Evolutionary conservation across 1,140 invertebrate genomes (phyloP).

Genomic region (Nylanderia fulva): DNA sequence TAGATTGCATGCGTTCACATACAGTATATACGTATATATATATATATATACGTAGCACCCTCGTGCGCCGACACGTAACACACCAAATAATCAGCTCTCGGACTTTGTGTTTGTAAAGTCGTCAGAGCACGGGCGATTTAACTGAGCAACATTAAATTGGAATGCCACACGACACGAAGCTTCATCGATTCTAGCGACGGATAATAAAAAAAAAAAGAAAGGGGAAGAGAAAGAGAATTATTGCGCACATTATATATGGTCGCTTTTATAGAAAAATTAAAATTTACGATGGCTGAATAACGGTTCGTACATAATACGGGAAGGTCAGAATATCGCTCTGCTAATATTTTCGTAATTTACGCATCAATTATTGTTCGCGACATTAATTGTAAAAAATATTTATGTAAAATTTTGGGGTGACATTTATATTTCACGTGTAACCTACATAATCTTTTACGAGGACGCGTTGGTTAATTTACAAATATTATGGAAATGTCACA

Average conservation of each 20-base stretch:
- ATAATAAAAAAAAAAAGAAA: too few relatives aligned
- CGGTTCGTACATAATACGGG: background rate
- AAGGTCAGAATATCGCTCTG: background rate
- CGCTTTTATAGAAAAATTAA: conserved; percentile 14
- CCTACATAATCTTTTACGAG: background rate
- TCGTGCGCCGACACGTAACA: conserved; percentile 8
- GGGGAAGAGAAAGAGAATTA: background rate
- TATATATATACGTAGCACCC: too few relatives aligned
- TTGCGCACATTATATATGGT: background rate
- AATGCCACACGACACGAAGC: conserved; percentile 31
- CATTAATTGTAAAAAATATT: background rate
- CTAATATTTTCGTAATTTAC: conserved; percentile 22
- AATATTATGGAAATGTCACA: background rate
- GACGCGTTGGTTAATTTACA: background rate
- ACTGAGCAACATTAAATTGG: conserved; percentile 57
- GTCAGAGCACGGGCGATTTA: conserved; percentile 51
- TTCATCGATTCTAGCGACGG: background rate
- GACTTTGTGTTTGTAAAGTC: conserved; percentile 38
- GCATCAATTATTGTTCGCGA: background rate
- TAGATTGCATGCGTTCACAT: background rate
- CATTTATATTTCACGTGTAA: background rate
- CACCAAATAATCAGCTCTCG: conserved; percentile 46
- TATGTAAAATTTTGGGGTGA: background rate
- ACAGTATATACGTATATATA: too few relatives aligned
- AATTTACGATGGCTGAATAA: conserved; percentile 1